Percentiles rank a stretch among this genome's conserved stretches.
Conservation (phyloP, 2,113 vertebrate species). For the Trachemys scripta region DNA sequence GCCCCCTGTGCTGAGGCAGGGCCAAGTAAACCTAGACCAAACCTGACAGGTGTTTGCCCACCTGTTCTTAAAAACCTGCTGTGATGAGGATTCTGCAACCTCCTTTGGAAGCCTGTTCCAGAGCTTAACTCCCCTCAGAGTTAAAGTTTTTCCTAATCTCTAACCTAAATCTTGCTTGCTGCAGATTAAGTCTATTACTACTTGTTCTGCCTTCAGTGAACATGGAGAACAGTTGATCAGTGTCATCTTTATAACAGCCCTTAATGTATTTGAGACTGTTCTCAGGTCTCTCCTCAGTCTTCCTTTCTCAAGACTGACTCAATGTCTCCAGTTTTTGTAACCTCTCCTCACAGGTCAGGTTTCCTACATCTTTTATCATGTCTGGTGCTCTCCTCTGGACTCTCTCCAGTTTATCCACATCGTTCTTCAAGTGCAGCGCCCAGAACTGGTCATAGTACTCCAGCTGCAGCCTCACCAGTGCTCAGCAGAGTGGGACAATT, state of each 20-base stretch:
- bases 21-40: background rate
- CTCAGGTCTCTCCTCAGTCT: background rate
- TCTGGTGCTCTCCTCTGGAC: background rate
- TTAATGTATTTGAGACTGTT: background rate
- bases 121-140: background rate
- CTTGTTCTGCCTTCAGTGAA: background rate
- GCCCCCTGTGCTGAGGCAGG: background rate
- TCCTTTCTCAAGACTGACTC: background rate
- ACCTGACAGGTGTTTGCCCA: background rate
- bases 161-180: background rate
- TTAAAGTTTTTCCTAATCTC: background rate
- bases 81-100: background rate
- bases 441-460: background rate
- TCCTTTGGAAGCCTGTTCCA: background rate
- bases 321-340: background rate
- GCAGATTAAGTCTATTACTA: background rate
- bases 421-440: background rate
- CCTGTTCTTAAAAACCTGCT: background rate
- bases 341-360: background rate
- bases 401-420: background rate
- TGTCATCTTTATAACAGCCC: background rate
- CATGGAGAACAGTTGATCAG: background rate
- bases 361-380: background rate
- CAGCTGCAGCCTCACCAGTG: background rate
- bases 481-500: background rate